Conservation (phyloP, 1,140 invertebrate genomes). For the Coelopa frigida region DNA sequence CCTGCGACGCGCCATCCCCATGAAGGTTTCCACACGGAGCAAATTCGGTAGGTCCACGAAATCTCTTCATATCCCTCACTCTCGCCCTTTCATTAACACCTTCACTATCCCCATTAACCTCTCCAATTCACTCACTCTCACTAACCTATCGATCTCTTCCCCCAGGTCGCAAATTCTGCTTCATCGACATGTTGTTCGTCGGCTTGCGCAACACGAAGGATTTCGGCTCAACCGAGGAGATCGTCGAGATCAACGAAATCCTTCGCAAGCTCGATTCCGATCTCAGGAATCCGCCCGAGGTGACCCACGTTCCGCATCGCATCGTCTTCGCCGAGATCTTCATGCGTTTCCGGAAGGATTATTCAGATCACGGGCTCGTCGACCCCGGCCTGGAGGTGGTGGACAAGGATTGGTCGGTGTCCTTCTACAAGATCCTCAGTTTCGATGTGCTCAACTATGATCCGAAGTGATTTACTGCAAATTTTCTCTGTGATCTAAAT, state of each 20-base stretch:
- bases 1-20: conserved; percentile 34
- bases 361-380: no score
- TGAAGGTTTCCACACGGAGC: conserved; percentile 29
- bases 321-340: conserved; percentile 42
- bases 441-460: conserved; percentile 42
- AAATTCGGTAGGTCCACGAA: conserved; percentile 21
- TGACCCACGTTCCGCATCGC: conserved; percentile 28
- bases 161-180: conserved; percentile 27
- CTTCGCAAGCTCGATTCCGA: conserved; percentile 28
- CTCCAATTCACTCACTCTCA: not conserved
- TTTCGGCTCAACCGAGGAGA: conserved; percentile 26
- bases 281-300: conserved; percentile 21
- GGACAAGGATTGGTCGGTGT: conserved; percentile 32
- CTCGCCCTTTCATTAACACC: no score
- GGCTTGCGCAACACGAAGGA: conserved; percentile 40
- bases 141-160: not conserved
- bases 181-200: conserved; percentile 41
- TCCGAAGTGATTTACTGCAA: conserved; percentile 18
- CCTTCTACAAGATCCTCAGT: conserved; percentile 40
- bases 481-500: no score
- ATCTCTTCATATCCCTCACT: no score
- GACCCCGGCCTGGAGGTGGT: no score
- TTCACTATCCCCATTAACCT: no score
- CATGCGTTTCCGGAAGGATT: conserved; percentile 35
- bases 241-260: conserved; percentile 25